A percentile compares a stretch with the other conserved stretches of the same genome.
phyloP scores from a whole-genome alignment of 2,113 vertebrate species.

The Oncorhynchus gorbuscha region DNA sequence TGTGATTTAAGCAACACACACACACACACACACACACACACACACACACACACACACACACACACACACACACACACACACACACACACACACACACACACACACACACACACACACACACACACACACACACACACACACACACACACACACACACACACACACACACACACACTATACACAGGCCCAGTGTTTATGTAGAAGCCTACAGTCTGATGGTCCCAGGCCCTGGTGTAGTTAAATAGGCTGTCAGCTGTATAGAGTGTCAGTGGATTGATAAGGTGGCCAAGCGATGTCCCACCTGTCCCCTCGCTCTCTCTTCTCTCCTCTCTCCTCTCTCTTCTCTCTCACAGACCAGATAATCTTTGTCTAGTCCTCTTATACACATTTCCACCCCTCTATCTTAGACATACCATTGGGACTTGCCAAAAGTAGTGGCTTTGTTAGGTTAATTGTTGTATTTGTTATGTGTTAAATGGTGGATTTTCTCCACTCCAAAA shows the following conservation, averaged over 20 bases:
- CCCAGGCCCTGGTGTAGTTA: conserved; percentile 59
- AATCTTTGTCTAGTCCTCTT: neutral
- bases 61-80: conserved; percentile 2
- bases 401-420: neutral
- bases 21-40: neutral
- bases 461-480: too few relatives aligned
- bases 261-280: conserved; percentile 78
- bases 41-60: neutral
- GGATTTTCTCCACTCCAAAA: too few relatives aligned
- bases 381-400: neutral
- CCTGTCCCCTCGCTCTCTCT: conserved; percentile 57
- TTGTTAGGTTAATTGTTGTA: too few relatives aligned
- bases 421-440: too few relatives aligned
- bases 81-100: neutral
- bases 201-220: conserved; percentile 57
- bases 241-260: conserved; percentile 72
- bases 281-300: conserved; percentile 72
- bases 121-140: neutral
- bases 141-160: neutral
- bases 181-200: conserved; percentile 73
- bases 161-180: conserved; percentile 1
- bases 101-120: neutral
- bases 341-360: neutral
- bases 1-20: neutral
- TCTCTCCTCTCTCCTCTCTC: conserved; percentile 1